Evolutionary conservation across 2,113 vertebrate genomes (phyloP).

Genomic region (Laticauda laticaudata): DNA sequence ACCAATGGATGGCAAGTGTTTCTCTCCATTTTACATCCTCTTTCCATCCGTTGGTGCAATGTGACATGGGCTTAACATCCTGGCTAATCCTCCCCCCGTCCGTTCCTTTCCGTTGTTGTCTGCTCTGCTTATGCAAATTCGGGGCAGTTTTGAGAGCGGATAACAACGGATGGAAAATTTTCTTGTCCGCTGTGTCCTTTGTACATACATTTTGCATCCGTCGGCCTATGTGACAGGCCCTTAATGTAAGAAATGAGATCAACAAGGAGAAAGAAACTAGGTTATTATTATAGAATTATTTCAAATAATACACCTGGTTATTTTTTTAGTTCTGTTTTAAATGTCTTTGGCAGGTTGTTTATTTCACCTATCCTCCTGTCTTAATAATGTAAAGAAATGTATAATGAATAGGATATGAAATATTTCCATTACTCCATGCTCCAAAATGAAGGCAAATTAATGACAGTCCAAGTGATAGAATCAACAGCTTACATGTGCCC

Average conservation of each 20-base stretch:
- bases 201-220: too few relatives aligned
- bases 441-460: neutral
- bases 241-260: neutral
- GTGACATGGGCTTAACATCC: too few relatives aligned
- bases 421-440: neutral
- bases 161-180: too few relatives aligned
- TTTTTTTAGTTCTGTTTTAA: neutral
- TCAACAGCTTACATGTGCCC: neutral
- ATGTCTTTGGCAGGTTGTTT: neutral
- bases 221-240: too few relatives aligned
- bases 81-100: too few relatives aligned
- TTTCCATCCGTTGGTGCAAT: too few relatives aligned
- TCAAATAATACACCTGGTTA: neutral
- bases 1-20: too few relatives aligned
- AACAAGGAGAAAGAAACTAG: neutral
- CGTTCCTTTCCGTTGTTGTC: too few relatives aligned
- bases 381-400: neutral
- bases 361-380: neutral
- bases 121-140: too few relatives aligned
- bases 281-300: neutral
- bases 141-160: too few relatives aligned
- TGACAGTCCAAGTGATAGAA: neutral
- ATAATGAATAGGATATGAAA: neutral
- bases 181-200: too few relatives aligned
- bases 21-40: too few relatives aligned